Percentiles rank a stretch among this genome's conserved stretches.
phyloP scores from a whole-genome alignment of 1,140 invertebrate genomes.

The Apis dorsata region DNA sequence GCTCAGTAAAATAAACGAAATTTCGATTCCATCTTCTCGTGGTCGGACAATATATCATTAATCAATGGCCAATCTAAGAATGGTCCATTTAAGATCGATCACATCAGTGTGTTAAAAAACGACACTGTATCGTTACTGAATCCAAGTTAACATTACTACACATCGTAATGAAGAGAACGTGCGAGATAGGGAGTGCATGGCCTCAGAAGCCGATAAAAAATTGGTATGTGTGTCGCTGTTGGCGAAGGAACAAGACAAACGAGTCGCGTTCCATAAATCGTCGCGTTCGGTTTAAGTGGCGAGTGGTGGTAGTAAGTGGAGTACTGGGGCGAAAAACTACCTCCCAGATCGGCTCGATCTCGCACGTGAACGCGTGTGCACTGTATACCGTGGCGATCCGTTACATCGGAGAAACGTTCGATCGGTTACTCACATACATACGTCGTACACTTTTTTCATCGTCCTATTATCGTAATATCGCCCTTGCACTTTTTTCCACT shows the following conservation, averaged over 20 bases:
- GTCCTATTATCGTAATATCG: too few species aligned
- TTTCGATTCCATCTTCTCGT: too few species aligned
- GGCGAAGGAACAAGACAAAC: conserved; percentile 48
- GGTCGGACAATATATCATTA: too few species aligned
- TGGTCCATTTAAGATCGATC: neutral
- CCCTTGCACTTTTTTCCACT: too few species aligned
- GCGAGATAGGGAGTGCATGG: neutral
- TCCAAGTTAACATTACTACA: neutral
- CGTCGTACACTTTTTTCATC: neutral
- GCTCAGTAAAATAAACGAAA: too few species aligned
- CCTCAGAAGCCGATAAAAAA: conserved; percentile 30
- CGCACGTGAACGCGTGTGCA: neutral
- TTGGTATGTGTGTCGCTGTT: conserved; percentile 56
- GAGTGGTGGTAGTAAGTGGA: conserved; percentile 74
- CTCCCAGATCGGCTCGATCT: conserved; percentile 64
- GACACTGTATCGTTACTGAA: neutral
- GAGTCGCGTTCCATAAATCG: conserved; percentile 70
- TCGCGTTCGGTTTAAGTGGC: conserved; percentile 64
- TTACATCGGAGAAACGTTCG: conserved; percentile 72
- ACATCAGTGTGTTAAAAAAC: neutral
- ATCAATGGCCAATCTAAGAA: too few species aligned
- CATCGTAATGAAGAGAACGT: neutral
- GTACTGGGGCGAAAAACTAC: conserved; percentile 77
- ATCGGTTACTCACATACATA: conserved; percentile 42
- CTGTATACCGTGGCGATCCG: conserved; percentile 58